phyloP scores from a whole-genome alignment of 1,140 invertebrate species.

The Carposina sasakii region DNA sequence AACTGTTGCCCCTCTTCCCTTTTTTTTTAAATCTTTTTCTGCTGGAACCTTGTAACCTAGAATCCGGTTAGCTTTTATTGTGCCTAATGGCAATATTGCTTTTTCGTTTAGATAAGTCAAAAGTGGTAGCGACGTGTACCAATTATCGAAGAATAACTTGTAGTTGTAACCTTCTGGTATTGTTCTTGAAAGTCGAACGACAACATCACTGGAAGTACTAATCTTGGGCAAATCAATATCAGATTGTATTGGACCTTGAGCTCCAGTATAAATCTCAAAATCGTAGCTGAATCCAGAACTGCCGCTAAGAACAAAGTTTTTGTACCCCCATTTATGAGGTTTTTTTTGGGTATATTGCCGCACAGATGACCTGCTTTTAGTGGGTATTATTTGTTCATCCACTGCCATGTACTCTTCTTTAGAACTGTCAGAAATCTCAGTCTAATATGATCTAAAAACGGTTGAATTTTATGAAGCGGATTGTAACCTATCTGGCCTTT shows the following conservation, averaged over 20 bases:
- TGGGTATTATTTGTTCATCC: constrained; percentile 33
- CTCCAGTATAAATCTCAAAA: constrained; percentile 40
- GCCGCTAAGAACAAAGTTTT: constrained; percentile 37
- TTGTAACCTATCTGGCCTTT: constrained; percentile 7
- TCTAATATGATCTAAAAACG: not conserved
- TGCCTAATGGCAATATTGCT: not conserved
- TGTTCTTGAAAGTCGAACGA: not conserved
- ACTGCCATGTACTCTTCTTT: constrained; percentile 28
- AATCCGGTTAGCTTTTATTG: constrained; percentile 5
- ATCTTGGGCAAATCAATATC: constrained; percentile 8
- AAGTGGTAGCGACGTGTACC: constrained; percentile 7
- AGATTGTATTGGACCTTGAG: not conserved
- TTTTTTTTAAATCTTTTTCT: constrained; percentile 4
- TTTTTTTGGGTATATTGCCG: constrained; percentile 49
- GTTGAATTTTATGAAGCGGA: constrained; percentile 10
- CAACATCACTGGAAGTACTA: constrained; percentile 3
- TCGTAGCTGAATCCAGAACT: constrained; percentile 26
- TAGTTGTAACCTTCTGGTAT: constrained; percentile 1
- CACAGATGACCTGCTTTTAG: constrained; percentile 37
- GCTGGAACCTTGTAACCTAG: not conserved
- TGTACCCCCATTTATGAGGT: constrained; percentile 58
- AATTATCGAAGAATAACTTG: constrained; percentile 11
- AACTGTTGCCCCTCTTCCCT: not conserved
- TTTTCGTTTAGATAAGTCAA: constrained; percentile 3
- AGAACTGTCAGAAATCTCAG: constrained; percentile 7